Base-by-base conservation (phyloP, 2,888 invertebrate species). In the Tricholauxania praeusta region DNA sequence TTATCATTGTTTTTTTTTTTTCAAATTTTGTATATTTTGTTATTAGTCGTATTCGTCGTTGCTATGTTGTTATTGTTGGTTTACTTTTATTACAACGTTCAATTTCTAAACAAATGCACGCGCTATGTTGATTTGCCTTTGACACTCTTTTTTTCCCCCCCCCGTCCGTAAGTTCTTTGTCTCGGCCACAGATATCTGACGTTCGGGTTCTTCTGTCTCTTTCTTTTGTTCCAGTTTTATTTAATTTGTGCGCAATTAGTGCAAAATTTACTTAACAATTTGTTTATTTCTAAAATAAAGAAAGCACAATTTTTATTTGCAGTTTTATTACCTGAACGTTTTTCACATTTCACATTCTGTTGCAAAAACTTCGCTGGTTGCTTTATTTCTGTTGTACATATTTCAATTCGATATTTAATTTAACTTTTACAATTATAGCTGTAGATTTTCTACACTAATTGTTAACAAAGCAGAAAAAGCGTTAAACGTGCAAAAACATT, bases 401-500 rank as follows among this genome's bases (percentile, higher is more conserved):
- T 12, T 32, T 28, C n/a, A 53, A 17, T 32, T 22, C 14, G 1
- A n/a, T 22, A 19, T 28, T 60, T 60, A 8, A 32, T 28, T 28
- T 28, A 28, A 10, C 15, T 60, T 60, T 10, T n/a, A 60, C n/a
- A n/a, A 60, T n/a, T 28, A 2, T 39, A 39, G 39, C 10, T 39
- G 39, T 28, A 19, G 55, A 47, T 57, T 71, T 63, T 32, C 17
- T 59, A n/a, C 52, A 32, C 64, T 71, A n/a, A 48, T 70, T 57
- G 71, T 55, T 71, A 71, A 64, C 48, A 71, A 71, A 64, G 65
- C 71, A 72, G 60, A 64, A 72, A 39, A 39, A 72, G 51, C 66
- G 59, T 62, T 62, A 72, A 72, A 72, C 72, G 72, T 72, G 72
- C 72, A 51, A 52, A 53, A 52, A 49, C 59, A 14, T 62, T 72